Conservation (phyloP, 1,140 invertebrate genomes). For the Hesperophylax magnus region DNA sequence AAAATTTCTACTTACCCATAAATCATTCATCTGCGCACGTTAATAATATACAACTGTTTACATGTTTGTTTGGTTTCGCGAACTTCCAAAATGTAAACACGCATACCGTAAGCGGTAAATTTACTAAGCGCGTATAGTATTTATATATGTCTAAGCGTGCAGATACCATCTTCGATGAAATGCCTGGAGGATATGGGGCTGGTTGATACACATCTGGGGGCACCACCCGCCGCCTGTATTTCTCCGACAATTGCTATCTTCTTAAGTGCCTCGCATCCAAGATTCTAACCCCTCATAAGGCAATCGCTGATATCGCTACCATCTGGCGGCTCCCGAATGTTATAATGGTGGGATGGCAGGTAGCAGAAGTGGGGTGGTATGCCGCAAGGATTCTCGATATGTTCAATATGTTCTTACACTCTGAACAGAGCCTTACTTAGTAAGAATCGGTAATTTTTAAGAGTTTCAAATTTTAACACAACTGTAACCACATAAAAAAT, state of each 20-base stretch:
- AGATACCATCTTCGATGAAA: neutral
- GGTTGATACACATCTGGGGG: neutral
- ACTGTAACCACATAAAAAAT: too few relatives aligned
- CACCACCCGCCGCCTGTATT: neutral
- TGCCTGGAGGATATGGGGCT: neutral
- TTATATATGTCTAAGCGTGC: too few relatives aligned
- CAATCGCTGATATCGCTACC: slow-evolving; percentile 18
- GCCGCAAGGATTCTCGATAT: too few relatives aligned
- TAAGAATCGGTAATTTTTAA: too few relatives aligned
- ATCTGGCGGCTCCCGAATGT: slow-evolving; percentile 21
- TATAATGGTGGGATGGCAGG: neutral
- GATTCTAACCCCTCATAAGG: slow-evolving; percentile 9
- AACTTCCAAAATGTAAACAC: neutral
- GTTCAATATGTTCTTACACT: too few relatives aligned
- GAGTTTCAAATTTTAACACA: too few relatives aligned
- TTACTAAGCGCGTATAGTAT: neutral
- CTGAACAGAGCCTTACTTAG: too few relatives aligned
- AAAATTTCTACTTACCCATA: neutral
- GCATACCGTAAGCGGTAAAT: neutral
- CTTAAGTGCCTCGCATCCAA: neutral
- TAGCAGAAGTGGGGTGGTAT: too few relatives aligned
- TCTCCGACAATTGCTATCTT: slow-evolving; percentile 20
- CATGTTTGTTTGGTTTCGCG: neutral
- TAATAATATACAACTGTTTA: neutral
- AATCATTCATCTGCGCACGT: neutral